Base-by-base conservation (phyloP, 2,797 vertebrate genomes). In the Danio jaintianensis region DNA sequence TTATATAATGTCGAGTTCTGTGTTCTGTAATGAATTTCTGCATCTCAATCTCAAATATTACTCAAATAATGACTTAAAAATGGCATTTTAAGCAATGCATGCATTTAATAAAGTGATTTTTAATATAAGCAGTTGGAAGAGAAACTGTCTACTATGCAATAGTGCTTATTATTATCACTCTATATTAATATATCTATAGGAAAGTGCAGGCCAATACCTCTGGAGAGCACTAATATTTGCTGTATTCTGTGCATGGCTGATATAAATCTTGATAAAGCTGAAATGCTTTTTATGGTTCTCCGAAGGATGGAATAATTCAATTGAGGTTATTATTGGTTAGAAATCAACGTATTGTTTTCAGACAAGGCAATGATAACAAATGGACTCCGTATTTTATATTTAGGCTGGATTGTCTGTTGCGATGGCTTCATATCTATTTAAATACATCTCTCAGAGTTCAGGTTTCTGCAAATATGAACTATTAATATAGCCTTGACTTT, bases 201-300 rank as follows among this genome's bases (percentile, higher is more conserved):
- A 45, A 56, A 16, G 53, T 50, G 40, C 47, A 59, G 16, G 42
- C 52, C 22, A 50, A 22, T 29, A 29, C 12, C 18, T 16, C 22
- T 7, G 18, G 18, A 66, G 50, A 75, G 47, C 38, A 22, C 9
- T 53, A 18, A 52, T 47, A 18, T 66, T 20, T 78, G 59, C 61
- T 42, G 18, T 56, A 15, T 71, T 59, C 29, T 11, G 43, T 66
- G 29, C 50, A 16, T 69, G 18, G n/a, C 40, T 72, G 52, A 82
- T 82, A 82, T 73, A 61, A 78, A 59, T 66, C 16, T 50, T 55
- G 56, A 63, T 62, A 16, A 36, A 68, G 53, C 50, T 74, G 29
- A 58, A 48, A 18, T 16, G 38, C 29, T n/a, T 76, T 63, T 40
- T 56, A 55, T 53, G 36, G 64, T 1, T 58, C 12, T 73, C 75